Evolutionary conservation across 2,797 vertebrate species (phyloP), one percentile per base, ranked within the genome.

Genomic region (Poecilia wingei): DNA sequence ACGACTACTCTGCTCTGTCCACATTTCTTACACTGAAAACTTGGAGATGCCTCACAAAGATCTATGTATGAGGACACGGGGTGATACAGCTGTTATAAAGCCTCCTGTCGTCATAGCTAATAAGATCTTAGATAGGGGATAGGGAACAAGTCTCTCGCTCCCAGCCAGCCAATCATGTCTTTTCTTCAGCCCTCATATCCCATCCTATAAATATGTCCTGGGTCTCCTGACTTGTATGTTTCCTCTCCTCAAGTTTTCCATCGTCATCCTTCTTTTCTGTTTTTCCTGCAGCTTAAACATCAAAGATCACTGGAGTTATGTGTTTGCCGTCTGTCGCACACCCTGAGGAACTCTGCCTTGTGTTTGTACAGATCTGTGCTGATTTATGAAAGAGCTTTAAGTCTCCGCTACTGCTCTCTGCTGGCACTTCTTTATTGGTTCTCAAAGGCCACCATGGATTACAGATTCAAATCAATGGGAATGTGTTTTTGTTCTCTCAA

Each of bases 111-210:
- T 82, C 74, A 61, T 45, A 78, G 71, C 77, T 81, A 25, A 77
- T 69, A 75, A 77, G 82, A 87, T 75, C 85, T 74, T 25, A 53
- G 51, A 53, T 53, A 9, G 61, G 75, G 55, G 73, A 92, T 84
- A 86, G 77, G 59, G 47, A 77, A 53, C 73, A 55, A 33, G 3
- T 74, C 92, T 89, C 82, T 70, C 74, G 16, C 76, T 83, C 83
- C 81, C 53, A 69, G 57, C 90, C 86, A 92, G 57, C 90, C 86
- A 92, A 88, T 91, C 82, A 78, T 74, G 57, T 61, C 73, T n/a
- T 31, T 51, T 12, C 74, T 71, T 79, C 74, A 41, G 69, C 74
- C 57, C 69, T 49, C 41, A 57, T 75, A 73, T 41, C 39, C 77
- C 46, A 2, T 55, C 53, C 69, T 79, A 55, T 47, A 66, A 36